A percentile compares a stretch with the other conserved stretches of the same genome.
Conservation (phyloP, 1,140 invertebrate genomes). For the Trichoplusia ni region DNA sequence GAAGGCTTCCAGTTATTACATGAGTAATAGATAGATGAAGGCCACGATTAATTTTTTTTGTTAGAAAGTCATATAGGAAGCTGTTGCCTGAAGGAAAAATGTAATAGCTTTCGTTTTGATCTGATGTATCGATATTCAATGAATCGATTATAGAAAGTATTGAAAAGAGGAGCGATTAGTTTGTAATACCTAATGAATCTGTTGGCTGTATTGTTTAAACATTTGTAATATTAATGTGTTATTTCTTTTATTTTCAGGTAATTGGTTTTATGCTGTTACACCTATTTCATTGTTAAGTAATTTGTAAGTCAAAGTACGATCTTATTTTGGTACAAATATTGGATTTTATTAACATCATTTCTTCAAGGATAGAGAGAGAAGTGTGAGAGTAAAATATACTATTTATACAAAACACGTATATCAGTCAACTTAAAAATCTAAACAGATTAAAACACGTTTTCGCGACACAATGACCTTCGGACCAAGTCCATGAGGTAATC, state of each 20-base stretch:
- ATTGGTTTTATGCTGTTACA: neutral
- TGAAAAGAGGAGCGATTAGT: neutral
- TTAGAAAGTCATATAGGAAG: too few species aligned
- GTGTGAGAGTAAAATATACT: too few species aligned
- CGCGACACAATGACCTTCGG: conserved; percentile 38
- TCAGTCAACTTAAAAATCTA: neutral
- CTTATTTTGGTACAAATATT: neutral
- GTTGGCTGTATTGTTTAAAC: neutral
- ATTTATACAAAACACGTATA: neutral
- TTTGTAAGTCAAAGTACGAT: neutral
- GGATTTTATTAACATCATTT: neutral
- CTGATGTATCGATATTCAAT: too few species aligned
- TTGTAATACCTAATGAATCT: neutral
- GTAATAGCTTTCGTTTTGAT: too few species aligned
- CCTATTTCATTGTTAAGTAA: neutral
- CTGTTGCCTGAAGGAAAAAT: too few species aligned
- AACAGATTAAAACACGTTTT: neutral
- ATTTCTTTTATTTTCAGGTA: conserved; percentile 21
- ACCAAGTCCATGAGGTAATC: conserved; percentile 48
- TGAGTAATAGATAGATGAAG: too few species aligned
- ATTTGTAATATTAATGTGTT: neutral
- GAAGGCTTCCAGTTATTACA: too few species aligned
- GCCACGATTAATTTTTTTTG: too few species aligned
- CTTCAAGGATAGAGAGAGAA: too few species aligned
- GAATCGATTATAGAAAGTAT: too few species aligned